Conservation (phyloP, 23 tunicate species). For the Halocynthia aurantium region DNA sequence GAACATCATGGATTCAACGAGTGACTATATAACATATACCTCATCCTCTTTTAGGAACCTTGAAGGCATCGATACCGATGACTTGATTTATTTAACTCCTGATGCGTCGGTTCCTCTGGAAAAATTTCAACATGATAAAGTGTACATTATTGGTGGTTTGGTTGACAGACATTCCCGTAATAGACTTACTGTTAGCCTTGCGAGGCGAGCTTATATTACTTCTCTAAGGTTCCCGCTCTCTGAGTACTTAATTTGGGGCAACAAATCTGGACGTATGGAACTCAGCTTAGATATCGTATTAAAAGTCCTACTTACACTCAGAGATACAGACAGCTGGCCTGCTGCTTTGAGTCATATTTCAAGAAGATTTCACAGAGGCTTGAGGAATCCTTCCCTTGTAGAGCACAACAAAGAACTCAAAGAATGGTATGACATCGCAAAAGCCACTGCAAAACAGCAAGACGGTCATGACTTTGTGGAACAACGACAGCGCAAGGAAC, state of each 20-base stretch:
- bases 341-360: constrained; percentile 49
- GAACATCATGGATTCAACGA: neutral
- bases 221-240: constrained; percentile 25
- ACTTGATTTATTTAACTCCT: constrained; percentile 53
- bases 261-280: constrained; percentile 25
- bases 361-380: constrained; percentile 47
- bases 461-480: too few species aligned
- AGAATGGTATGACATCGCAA: too few species aligned
- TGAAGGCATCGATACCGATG: constrained; percentile 8
- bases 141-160: constrained; percentile 54
- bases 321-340: constrained; percentile 45
- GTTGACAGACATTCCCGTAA: constrained; percentile 13
- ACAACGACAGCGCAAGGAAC: too few species aligned
- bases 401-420: too few species aligned
- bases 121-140: constrained; percentile 28
- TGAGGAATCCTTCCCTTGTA: neutral
- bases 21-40: neutral
- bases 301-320: constrained; percentile 27
- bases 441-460: too few species aligned
- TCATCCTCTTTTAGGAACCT: neutral
- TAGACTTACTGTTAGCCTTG: neutral
- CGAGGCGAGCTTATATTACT: constrained; percentile 6
- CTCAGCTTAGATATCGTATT: constrained; percentile 26
- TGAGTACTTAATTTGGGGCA: constrained; percentile 54
- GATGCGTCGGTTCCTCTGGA: constrained; percentile 38